phyloP scores from a whole-genome alignment of 1,140 invertebrate species.

The Anastatus disparis region DNA sequence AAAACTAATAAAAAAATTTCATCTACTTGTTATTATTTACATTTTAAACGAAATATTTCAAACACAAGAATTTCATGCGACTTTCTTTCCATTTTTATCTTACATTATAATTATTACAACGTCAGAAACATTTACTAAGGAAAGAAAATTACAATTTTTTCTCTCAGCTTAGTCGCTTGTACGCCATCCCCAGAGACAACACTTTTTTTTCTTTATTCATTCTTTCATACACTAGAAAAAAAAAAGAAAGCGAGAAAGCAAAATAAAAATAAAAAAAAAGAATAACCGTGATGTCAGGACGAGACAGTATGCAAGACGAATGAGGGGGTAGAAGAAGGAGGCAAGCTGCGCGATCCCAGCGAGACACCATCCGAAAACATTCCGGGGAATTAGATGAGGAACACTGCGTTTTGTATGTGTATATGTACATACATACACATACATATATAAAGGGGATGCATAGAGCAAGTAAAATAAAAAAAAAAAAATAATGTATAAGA shows the following conservation, averaged over 20 bases:
- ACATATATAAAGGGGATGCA: not conserved
- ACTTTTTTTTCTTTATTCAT: conserved; percentile 19
- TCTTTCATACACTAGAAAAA: conserved; percentile 4
- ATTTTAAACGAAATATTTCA: too few species aligned
- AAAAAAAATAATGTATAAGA: conserved; percentile 32
- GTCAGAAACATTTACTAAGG: too few species aligned
- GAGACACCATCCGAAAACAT: conserved; percentile 59
- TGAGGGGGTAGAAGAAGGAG: conserved; percentile 53
- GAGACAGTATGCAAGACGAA: conserved; percentile 34
- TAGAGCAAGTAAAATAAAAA: conserved; percentile 26
- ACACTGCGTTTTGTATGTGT: conserved; percentile 47
- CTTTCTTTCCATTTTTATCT: too few species aligned
- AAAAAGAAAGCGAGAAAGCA: too few species aligned
- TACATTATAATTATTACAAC: too few species aligned
- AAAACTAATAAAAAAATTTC: too few species aligned
- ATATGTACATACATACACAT: too few species aligned
- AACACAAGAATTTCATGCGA: too few species aligned
- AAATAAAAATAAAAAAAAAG: too few species aligned
- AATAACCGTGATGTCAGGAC: conserved; percentile 23
- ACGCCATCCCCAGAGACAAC: not conserved
- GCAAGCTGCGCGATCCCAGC: conserved; percentile 57
- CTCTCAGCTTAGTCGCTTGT: not conserved
- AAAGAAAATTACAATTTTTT: conserved; percentile 19
- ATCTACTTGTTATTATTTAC: too few species aligned
- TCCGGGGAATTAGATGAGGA: conserved; percentile 60